A percentile compares a stretch with the other conserved stretches of the same genome.
Evolutionary conservation across 2,113 vertebrate genomes (phyloP).

Genomic region (Percopsis transmontana): DNA sequence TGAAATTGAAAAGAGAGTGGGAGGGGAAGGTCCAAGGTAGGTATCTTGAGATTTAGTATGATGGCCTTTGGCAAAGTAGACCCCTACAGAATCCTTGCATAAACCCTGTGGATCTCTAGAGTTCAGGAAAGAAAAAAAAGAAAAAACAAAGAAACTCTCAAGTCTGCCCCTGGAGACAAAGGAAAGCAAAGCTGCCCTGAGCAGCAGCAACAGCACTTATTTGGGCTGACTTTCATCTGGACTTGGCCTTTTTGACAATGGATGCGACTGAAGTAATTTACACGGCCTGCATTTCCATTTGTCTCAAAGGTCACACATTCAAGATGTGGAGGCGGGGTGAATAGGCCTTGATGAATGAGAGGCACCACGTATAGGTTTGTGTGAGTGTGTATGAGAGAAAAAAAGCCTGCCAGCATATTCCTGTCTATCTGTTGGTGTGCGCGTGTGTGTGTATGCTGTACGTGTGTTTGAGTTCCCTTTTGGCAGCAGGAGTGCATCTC

Average conservation of each 20-base stretch:
- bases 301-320: conserved; percentile 59
- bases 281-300: conserved; percentile 52
- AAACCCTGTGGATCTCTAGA: conserved; percentile 18
- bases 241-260: conserved; percentile 59
- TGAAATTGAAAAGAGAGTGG: conserved; percentile 1
- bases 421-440: background rate
- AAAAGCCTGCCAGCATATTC: background rate
- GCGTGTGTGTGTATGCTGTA: background rate
- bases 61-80: conserved; percentile 45
- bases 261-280: conserved; percentile 54
- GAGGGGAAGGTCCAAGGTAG: conserved; percentile 16
- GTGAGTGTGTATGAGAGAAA: background rate
- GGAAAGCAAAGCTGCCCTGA: conserved; percentile 41
- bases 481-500: background rate
- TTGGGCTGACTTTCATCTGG: conserved; percentile 55
- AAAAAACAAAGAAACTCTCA: conserved; percentile 40
- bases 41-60: conserved; percentile 19
- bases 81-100: conserved; percentile 32
- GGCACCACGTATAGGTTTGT: background rate
- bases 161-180: conserved; percentile 43
- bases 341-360: conserved; percentile 29
- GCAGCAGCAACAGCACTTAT: conserved; percentile 47
- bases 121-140: conserved; percentile 28
- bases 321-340: conserved; percentile 26
- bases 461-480: conserved; percentile 8